A percentile compares a stretch with the other conserved stretches of the same genome.
Conservation (phyloP, 2,113 vertebrate species). For the Scytalopus superciliaris region DNA sequence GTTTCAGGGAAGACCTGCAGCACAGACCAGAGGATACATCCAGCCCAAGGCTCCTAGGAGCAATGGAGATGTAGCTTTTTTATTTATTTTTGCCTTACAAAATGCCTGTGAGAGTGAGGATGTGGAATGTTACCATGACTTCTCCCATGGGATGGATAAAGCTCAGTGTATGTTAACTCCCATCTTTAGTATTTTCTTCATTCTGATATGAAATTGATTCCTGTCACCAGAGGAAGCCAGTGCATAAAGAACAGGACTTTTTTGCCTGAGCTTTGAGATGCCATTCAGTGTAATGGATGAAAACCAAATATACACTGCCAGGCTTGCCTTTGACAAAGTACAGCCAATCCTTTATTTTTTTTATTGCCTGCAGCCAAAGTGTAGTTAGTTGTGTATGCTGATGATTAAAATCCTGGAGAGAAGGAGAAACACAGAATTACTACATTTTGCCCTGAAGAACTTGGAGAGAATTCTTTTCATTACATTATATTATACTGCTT, state of each 20-base stretch:
- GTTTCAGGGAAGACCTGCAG: not conserved
- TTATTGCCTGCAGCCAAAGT: not conserved
- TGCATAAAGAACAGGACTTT: not conserved
- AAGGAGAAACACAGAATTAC: not conserved
- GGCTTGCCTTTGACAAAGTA: conserved; percentile 21
- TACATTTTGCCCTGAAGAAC: not conserved
- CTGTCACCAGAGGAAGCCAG: not conserved
- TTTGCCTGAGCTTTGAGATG: not conserved
- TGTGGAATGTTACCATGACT: not conserved
- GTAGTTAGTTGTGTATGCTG: not conserved
- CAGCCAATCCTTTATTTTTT: not conserved
- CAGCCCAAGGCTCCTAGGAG: not conserved
- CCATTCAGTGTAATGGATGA: not conserved
- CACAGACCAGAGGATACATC: not conserved
- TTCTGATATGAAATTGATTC: not conserved
- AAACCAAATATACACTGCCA: not conserved
- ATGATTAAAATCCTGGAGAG: not conserved
- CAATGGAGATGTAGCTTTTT: not conserved
- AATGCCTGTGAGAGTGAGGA: not conserved
- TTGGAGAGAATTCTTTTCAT: not conserved
- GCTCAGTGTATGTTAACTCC: not conserved
- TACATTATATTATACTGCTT: not conserved
- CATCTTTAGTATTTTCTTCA: not conserved
- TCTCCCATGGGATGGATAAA: not conserved
- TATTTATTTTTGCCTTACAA: not conserved